Evolutionary conservation across 1,140 invertebrate genomes (phyloP).

Genomic region (Octopus sinensis): DNA sequence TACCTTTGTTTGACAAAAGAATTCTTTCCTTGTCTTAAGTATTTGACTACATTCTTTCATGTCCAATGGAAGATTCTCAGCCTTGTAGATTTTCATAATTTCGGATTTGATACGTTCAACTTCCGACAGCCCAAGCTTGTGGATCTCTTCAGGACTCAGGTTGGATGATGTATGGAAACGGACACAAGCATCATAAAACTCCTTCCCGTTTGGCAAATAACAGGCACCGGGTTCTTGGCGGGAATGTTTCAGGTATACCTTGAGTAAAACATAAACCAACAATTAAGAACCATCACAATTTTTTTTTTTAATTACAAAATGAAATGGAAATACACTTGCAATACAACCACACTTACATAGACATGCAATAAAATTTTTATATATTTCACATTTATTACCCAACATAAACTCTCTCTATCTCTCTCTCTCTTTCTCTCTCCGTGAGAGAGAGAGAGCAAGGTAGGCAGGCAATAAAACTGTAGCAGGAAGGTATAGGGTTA

Average conservation of each 20-base stretch:
- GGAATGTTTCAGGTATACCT: conserved; percentile 43
- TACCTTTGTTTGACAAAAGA: background rate
- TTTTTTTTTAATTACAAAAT: no score
- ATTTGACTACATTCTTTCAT: background rate
- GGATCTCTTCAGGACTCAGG: conserved; percentile 49
- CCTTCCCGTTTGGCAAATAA: conserved; percentile 42
- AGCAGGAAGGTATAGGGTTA: no score
- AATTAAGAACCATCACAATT: no score
- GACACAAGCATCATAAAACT: conserved; percentile 47
- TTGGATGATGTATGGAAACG: conserved; percentile 49
- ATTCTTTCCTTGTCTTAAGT: background rate
- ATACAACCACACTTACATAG: no score
- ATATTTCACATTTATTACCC: no score
- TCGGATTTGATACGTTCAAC: conserved; percentile 48
- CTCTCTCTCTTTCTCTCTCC: no score
- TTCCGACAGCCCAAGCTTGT: conserved; percentile 52
- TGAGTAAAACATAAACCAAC: no score
- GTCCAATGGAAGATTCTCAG: conserved; percentile 29
- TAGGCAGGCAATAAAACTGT: no score
- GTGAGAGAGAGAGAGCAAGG: no score
- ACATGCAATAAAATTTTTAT: no score
- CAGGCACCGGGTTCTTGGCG: conserved; percentile 42
- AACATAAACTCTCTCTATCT: no score
- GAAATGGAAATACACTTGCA: no score
- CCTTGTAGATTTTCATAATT: conserved; percentile 45